Conservation (phyloP, 2,113 vertebrate genomes). For the Rhabdornis inornatus region DNA sequence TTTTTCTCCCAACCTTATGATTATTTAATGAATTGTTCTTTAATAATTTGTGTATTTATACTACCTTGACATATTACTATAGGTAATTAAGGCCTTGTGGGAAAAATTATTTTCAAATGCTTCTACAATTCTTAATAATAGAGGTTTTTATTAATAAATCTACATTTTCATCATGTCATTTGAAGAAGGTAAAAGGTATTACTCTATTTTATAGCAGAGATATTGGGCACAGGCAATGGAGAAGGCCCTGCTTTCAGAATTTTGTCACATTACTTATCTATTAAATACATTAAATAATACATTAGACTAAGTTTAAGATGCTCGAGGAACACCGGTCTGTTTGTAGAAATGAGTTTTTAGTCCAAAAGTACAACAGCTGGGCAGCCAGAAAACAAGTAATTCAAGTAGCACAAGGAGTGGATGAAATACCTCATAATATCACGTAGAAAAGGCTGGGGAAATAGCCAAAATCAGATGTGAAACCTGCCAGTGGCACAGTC, state of each 20-base stretch:
- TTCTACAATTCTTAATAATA: not conserved
- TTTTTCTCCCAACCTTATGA: not conserved
- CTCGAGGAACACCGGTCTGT: not conserved
- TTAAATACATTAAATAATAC: not conserved
- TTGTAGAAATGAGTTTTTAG: not conserved
- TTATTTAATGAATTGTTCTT: not conserved
- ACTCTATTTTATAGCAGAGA: not conserved
- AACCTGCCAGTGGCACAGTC: not conserved
- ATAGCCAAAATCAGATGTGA: not conserved
- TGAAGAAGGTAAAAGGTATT: not conserved
- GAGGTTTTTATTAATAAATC: not conserved
- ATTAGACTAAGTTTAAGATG: not conserved
- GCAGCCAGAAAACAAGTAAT: not conserved
- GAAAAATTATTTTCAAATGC: not conserved
- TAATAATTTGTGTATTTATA: not conserved
- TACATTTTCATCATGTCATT: not conserved
- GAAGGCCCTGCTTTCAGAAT: not conserved
- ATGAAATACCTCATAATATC: not conserved
- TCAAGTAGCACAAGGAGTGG: not conserved
- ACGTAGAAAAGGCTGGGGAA: not conserved
- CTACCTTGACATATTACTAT: not conserved
- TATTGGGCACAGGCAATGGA: not conserved
- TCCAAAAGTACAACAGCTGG: not conserved
- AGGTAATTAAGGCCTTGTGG: not conserved
- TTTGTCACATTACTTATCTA: not conserved